phyloP scores from a whole-genome alignment of 1,140 invertebrate species.

The Drosophila novamexicana region DNA sequence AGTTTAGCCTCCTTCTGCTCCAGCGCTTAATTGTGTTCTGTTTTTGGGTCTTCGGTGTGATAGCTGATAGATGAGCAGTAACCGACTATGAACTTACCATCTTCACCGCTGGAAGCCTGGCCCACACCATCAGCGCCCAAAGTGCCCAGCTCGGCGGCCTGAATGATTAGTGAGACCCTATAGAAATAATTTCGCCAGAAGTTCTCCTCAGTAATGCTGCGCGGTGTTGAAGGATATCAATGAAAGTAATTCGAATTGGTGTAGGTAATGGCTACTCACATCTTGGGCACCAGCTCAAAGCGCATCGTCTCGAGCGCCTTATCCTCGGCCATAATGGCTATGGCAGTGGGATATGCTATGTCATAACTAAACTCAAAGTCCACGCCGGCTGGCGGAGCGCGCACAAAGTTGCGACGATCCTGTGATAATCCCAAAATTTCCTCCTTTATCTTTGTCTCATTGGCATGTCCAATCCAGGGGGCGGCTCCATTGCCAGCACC shows the following conservation, averaged over 20 bases:
- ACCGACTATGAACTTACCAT: slow-evolving; percentile 70
- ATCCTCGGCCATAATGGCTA: slow-evolving; percentile 97
- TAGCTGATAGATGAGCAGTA: slow-evolving; percentile 9
- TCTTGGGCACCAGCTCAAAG: slow-evolving; percentile 99
- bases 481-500: slow-evolving; percentile 91
- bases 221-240: slow-evolving; percentile 33
- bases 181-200: slow-evolving; percentile 99
- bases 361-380: slow-evolving; percentile 98
- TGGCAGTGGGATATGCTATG: slow-evolving; percentile 94
- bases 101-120: slow-evolving; percentile 84
- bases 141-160: slow-evolving; percentile 93
- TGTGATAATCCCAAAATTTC: slow-evolving; percentile 97
- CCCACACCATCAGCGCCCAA: slow-evolving; percentile 84
- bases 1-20: slow-evolving; percentile 1
- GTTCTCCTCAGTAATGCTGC: slow-evolving; percentile 97
- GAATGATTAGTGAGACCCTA: slow-evolving; percentile 98
- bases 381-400: slow-evolving; percentile 97
- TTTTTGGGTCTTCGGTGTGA: slow-evolving; percentile 30
- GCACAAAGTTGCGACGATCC: slow-evolving; percentile 98
- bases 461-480: slow-evolving; percentile 95
- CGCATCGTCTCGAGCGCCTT: slow-evolving; percentile 98
- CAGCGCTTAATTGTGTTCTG: slow-evolving; percentile 19
- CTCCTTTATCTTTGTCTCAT: slow-evolving; percentile 95
- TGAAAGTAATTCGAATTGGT: background rate
- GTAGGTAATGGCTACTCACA: slow-evolving; percentile 87